phyloP scores from a whole-genome alignment of 2,888 invertebrate species.

The Zaprionus bogoriensis region DNA sequence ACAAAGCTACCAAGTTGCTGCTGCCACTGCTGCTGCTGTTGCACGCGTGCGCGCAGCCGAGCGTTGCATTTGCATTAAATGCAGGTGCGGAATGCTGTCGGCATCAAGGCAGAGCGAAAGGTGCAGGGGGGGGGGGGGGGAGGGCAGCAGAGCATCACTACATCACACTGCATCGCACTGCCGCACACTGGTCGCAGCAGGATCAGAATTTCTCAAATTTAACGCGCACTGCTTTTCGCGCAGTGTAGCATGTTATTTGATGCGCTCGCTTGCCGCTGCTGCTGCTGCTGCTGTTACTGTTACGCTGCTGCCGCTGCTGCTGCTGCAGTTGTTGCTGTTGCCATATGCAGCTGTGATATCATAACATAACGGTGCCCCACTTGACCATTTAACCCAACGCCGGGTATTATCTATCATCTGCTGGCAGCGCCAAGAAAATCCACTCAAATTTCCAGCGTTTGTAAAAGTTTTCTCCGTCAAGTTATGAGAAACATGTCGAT shows the following conservation, averaged over 20 bases:
- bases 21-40: slow-evolving; percentile 15
- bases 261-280: slow-evolving; percentile 37
- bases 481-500: too few species aligned
- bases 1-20: neutral
- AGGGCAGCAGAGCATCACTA: neutral
- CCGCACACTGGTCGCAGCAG: neutral
- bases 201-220: neutral
- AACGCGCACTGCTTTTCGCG: neutral
- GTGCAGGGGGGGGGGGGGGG: neutral
- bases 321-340: slow-evolving; percentile 41
- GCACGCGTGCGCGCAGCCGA: slow-evolving; percentile 59
- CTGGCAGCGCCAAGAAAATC: neutral
- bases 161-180: too few species aligned
- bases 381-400: slow-evolving; percentile 1
- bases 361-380: neutral
- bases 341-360: slow-evolving; percentile 11
- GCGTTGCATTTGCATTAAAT: slow-evolving; percentile 60
- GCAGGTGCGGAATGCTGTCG: slow-evolving; percentile 30
- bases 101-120: too few species aligned
- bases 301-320: slow-evolving; percentile 71
- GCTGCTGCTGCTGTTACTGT: slow-evolving; percentile 31
- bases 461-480: too few species aligned
- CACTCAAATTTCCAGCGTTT: neutral
- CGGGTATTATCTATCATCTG: neutral
- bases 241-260: neutral